These are phyloP conservation scores for Perithous albicinctus DNA, from an alignment of 2,888 invertebrate species.

Conservation along the genomic window DNA sequence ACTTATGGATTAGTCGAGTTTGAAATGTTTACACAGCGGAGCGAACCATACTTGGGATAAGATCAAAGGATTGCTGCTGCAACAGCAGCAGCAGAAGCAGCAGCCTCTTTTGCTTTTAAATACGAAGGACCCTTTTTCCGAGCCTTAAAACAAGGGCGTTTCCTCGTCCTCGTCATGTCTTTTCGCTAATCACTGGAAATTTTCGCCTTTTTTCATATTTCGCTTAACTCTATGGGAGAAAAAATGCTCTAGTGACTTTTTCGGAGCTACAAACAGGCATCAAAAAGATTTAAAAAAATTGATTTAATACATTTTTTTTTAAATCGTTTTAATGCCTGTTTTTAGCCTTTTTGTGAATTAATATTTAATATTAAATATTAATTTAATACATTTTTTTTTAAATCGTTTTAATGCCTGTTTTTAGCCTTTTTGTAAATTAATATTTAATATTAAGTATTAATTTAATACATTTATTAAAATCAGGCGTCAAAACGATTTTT, in stretches of 20 bases:
- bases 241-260: neutral
- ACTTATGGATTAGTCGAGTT: slow-evolving; percentile 77
- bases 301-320: no score
- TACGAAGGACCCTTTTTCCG: neutral
- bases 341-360: no score
- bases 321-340: no score
- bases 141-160: slow-evolving; percentile 52
- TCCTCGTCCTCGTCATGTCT: slow-evolving; percentile 32
- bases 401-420: no score
- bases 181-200: slow-evolving; percentile 71
- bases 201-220: slow-evolving; percentile 59
- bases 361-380: no score
- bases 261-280: neutral
- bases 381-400: no score
- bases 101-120: slow-evolving; percentile 24
- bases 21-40: slow-evolving; percentile 74
- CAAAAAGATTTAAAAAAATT: no score
- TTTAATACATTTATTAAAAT: no score
- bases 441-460: no score
- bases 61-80: slow-evolving; percentile 72
- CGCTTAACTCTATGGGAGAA: neutral
- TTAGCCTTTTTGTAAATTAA: no score
- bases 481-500: no score
- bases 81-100: neutral
- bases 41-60: slow-evolving; percentile 66